Base-by-base conservation (phyloP, 2,888 invertebrate species). In the Allygus modestus region DNA sequence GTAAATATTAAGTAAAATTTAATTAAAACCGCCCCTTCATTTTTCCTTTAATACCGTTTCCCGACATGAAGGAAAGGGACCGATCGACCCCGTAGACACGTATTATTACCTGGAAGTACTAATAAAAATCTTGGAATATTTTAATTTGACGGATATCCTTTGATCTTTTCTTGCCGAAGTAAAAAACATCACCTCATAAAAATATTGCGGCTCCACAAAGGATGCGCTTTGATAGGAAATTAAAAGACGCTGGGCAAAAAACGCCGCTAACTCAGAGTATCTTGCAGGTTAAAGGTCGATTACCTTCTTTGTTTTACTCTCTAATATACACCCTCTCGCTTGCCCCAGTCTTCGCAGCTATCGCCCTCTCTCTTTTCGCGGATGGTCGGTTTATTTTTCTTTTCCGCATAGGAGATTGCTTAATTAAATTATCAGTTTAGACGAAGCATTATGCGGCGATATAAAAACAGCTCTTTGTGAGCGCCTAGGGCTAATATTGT, bases 351-450 rank as follows among this genome's bases (percentile, higher is more conserved):
- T 26, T 31, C 37, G 0, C 12, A 31, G 31, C 71, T 51, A n/a
- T 71, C 69, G 23, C 71, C 43, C 58, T 58, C 37, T 65, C 41
- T 71, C 31, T 75, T 37, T 26, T 31, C 46, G 58, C 61, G 73
- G 83, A 75, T 75, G 77, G 75, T 17, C 71, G 58, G 58, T 61
- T 83, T 83, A 83, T 84, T 79, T 84, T 84, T 84, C 84, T 79
- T 84, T 84, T 79, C 84, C 77, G 79, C 65, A 31, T 84, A 65
- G 77, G 65, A 77, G 84, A 84, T 77, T 65, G 77, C 79, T 84
- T 84, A 84, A 84, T 84, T 84, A 84, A 84, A 84, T 84, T 84
- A 84, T 84, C 84, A 79, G 84, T 61, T 84, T 84, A 82, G 54
- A 54, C 65, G 71, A 33, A 43, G 46, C 65, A 82, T 71, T 82